Conservation (phyloP, 1,140 invertebrate genomes). For the Drosophila mayri region DNA sequence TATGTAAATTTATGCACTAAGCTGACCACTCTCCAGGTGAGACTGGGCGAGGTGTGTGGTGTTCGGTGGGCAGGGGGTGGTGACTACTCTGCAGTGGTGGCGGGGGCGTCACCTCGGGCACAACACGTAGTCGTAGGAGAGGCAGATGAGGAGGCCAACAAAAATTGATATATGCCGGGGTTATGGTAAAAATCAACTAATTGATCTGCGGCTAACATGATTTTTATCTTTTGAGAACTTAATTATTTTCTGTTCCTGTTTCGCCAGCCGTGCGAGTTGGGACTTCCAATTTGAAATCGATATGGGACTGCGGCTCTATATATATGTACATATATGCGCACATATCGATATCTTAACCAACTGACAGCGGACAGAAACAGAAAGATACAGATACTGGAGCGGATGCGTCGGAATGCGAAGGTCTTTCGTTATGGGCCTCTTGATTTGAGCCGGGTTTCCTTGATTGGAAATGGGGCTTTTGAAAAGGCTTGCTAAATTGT, state of each 20-base stretch:
- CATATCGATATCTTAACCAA: slow-evolving; percentile 50
- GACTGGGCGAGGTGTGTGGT: slow-evolving; percentile 6
- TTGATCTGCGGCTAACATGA: slow-evolving; percentile 82
- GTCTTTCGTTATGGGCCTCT: slow-evolving; percentile 36
- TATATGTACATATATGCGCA: slow-evolving; percentile 12
- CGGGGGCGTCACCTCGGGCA: slow-evolving; percentile 38
- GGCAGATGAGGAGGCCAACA: slow-evolving; percentile 24
- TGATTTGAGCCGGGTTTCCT: background rate
- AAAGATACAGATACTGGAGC: slow-evolving; percentile 35
- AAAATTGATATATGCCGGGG: slow-evolving; percentile 79
- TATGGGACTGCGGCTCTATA: slow-evolving; percentile 37
- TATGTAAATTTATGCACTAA: slow-evolving; percentile 80
- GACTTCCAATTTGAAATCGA: slow-evolving; percentile 71
- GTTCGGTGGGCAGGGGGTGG: background rate
- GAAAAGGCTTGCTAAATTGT: background rate
- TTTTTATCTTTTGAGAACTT: slow-evolving; percentile 84
- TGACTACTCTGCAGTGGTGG: background rate
- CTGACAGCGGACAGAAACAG: slow-evolving; percentile 44
- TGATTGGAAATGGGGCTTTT: slow-evolving; percentile 13
- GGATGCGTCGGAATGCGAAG: slow-evolving; percentile 68
- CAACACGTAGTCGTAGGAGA: slow-evolving; percentile 32
- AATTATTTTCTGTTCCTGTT: slow-evolving; percentile 77
- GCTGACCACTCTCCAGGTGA: slow-evolving; percentile 26
- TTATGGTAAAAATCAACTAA: slow-evolving; percentile 79
- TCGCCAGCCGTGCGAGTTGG: slow-evolving; percentile 51